Conservation (phyloP, 2,797 vertebrate species). For the Clarias pachynema region DNA sequence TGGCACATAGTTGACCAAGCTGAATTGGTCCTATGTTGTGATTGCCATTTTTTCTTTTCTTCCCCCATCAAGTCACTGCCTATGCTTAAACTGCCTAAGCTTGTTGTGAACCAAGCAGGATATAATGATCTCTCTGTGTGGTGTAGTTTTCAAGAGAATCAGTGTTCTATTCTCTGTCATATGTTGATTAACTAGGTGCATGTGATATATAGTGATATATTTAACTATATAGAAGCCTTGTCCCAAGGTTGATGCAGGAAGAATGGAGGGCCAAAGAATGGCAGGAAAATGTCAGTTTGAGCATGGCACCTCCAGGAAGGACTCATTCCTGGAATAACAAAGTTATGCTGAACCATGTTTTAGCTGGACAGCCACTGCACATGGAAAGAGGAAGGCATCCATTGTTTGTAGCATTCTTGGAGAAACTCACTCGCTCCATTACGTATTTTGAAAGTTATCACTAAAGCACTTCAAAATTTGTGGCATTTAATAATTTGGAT, state of each 20-base stretch:
- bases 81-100: neutral
- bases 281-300: slow-evolving; percentile 64
- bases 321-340: slow-evolving; percentile 68
- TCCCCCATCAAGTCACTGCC: neutral
- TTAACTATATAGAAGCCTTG: slow-evolving; percentile 23
- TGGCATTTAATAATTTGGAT: neutral
- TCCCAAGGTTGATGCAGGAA: slow-evolving; percentile 43
- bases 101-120: slow-evolving; percentile 29
- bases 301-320: slow-evolving; percentile 62
- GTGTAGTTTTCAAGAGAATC: slow-evolving; percentile 13
- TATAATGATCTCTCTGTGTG: slow-evolving; percentile 44
- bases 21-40: slow-evolving; percentile 30
- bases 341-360: slow-evolving; percentile 64
- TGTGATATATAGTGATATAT: no score
- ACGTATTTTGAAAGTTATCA: neutral
- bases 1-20: neutral
- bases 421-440: slow-evolving; percentile 4
- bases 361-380: slow-evolving; percentile 34
- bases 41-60: neutral
- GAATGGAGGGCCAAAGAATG: slow-evolving; percentile 44
- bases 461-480: neutral
- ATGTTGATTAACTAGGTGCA: slow-evolving; percentile 38
- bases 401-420: slow-evolving; percentile 39
- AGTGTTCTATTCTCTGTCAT: slow-evolving; percentile 31
- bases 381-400: slow-evolving; percentile 35